Conservation (phyloP, 1,140 invertebrate genomes). For the Diuraphis noxia region DNA sequence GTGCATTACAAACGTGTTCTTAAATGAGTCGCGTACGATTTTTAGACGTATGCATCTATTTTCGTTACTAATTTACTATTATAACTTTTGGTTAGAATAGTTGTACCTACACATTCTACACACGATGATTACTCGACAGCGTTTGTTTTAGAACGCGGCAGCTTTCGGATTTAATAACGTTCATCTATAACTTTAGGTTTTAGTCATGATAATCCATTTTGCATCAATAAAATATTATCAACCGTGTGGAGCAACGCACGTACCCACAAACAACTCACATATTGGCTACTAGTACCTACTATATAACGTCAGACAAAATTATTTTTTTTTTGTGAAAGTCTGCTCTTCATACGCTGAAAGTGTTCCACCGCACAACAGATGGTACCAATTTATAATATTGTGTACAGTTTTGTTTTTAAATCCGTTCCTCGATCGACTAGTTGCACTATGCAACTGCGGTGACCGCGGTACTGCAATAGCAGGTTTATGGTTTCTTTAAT, state of each 20-base stretch:
- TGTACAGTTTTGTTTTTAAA: neutral
- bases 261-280: neutral
- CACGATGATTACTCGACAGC: neutral
- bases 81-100: neutral
- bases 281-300: neutral
- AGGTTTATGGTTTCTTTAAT: conserved; percentile 28
- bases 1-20: neutral
- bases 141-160: neutral
- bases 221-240: neutral
- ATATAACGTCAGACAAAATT: neutral
- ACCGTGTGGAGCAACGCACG: neutral
- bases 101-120: neutral
- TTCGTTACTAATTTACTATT: neutral
- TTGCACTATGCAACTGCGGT: neutral
- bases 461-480: neutral
- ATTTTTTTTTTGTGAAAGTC: conserved; percentile 31
- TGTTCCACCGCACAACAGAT: conserved; percentile 8
- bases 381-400: neutral
- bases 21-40: neutral
- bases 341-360: conserved; percentile 8
- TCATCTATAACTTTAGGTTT: neutral
- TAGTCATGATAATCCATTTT: neutral
- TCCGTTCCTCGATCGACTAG: conserved; percentile 31
- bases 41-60: neutral
- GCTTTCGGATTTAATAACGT: neutral